Percentiles rank a stretch among this genome's conserved stretches.
Evolutionary conservation across 2,113 vertebrate genomes (phyloP).

Genomic region (Heloderma charlesbogerti): DNA sequence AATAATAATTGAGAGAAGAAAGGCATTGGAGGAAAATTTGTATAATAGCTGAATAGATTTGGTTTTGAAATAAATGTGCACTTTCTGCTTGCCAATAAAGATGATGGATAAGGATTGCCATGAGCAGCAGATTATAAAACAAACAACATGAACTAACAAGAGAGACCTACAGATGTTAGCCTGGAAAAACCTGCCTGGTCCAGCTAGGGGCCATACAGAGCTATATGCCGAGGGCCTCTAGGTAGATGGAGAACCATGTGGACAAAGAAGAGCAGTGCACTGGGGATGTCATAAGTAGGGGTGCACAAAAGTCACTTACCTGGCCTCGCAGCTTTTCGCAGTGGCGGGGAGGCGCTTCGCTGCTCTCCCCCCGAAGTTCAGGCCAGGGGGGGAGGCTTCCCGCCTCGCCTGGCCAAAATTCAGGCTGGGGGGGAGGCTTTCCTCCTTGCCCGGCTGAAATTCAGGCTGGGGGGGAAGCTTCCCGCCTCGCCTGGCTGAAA

Average conservation of each 20-base stretch:
- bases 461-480: too few species aligned
- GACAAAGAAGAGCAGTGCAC: neutral
- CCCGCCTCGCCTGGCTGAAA: too few species aligned
- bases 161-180: neutral
- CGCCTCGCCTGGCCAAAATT: too few species aligned
- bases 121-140: neutral
- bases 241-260: neutral
- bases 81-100: slow-evolving; percentile 2
- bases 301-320: too few species aligned
- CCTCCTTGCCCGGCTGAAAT: too few species aligned
- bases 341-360: too few species aligned
- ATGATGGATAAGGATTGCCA: neutral
- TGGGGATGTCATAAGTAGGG: neutral
- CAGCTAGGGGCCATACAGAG: neutral
- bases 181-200: slow-evolving; percentile 3
- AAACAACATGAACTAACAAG: neutral
- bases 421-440: too few species aligned
- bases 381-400: too few species aligned
- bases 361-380: too few species aligned
- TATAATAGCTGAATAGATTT: slow-evolving; percentile 24
- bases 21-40: neutral
- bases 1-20: slow-evolving; percentile 10
- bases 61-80: slow-evolving; percentile 33
- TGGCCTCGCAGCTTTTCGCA: too few species aligned
- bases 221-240: neutral